Evolutionary conservation across 1,140 invertebrate genomes (phyloP).

Genomic region (Eriosoma lanigerum): DNA sequence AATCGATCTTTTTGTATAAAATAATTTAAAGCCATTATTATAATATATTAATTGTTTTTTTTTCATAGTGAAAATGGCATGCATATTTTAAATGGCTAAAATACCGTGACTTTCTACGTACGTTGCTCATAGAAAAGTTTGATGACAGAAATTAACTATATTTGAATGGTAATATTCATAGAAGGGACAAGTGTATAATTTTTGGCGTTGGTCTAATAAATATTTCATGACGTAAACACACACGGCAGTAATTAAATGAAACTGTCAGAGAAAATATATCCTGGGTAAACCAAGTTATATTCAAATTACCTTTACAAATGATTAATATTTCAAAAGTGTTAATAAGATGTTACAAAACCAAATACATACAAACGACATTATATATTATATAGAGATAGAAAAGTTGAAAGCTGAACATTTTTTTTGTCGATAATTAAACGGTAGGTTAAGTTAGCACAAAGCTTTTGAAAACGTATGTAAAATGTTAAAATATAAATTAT

Average conservation of each 20-base stretch:
- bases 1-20: neutral
- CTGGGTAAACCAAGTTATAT: neutral
- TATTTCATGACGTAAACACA: neutral
- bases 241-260: neutral
- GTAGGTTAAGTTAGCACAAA: neutral
- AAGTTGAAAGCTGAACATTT: neutral
- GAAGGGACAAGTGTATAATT: neutral
- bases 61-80: neutral
- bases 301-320: constrained; percentile 1
- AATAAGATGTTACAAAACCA: neutral
- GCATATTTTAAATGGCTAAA: neutral
- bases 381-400: neutral
- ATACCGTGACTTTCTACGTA: neutral
- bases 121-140: neutral
- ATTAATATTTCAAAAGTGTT: constrained; percentile 7
- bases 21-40: neutral
- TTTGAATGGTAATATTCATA: neutral
- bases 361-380: neutral
- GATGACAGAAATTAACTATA: neutral
- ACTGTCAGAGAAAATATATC: constrained; percentile 28
- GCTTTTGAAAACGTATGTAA: neutral
- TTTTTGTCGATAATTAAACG: neutral
- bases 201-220: neutral
- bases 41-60: neutral
- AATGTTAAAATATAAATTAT: neutral